Percentiles rank a stretch among this genome's conserved stretches.
These are phyloP conservation scores for Drosophila robusta DNA, from an alignment of 2,888 invertebrate genomes.

Conservation along the genomic window DNA sequence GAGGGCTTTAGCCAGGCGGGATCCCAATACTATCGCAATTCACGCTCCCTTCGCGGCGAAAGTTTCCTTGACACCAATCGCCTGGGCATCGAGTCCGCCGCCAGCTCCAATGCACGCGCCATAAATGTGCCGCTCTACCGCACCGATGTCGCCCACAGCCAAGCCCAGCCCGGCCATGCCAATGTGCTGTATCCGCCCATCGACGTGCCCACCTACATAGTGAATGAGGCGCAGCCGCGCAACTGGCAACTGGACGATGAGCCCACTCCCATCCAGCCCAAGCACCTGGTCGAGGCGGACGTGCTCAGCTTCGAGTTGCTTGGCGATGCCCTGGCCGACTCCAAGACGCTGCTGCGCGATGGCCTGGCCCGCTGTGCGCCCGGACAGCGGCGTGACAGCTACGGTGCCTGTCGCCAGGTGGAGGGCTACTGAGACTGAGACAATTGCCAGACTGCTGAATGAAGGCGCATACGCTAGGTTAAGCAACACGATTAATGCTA, in stretches of 20 bases:
- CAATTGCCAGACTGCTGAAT: slow-evolving; percentile 54
- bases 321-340: slow-evolving; percentile 58
- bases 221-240: slow-evolving; percentile 61
- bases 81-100: slow-evolving; percentile 20
- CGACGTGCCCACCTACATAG: slow-evolving; percentile 69
- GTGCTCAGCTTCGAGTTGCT: slow-evolving; percentile 75
- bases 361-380: slow-evolving; percentile 90
- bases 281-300: slow-evolving; percentile 77
- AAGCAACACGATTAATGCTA: slow-evolving; percentile 13
- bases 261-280: slow-evolving; percentile 62
- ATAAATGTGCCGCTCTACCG: slow-evolving; percentile 75
- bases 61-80: slow-evolving; percentile 76
- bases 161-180: slow-evolving; percentile 34
- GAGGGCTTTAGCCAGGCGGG: slow-evolving; percentile 66
- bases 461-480: slow-evolving; percentile 48
- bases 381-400: slow-evolving; percentile 89
- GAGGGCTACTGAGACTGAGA: slow-evolving; percentile 80
- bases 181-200: slow-evolving; percentile 77
- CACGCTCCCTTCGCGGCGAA: slow-evolving; percentile 75
- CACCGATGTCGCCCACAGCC: slow-evolving; percentile 56
- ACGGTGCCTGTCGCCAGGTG: slow-evolving; percentile 87
- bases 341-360: slow-evolving; percentile 88
- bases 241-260: slow-evolving; percentile 74
- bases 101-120: slow-evolving; percentile 43
- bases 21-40: slow-evolving; percentile 75